Conservation (phyloP, 2,888 invertebrate species). For the Ariolimax columbianus region DNA sequence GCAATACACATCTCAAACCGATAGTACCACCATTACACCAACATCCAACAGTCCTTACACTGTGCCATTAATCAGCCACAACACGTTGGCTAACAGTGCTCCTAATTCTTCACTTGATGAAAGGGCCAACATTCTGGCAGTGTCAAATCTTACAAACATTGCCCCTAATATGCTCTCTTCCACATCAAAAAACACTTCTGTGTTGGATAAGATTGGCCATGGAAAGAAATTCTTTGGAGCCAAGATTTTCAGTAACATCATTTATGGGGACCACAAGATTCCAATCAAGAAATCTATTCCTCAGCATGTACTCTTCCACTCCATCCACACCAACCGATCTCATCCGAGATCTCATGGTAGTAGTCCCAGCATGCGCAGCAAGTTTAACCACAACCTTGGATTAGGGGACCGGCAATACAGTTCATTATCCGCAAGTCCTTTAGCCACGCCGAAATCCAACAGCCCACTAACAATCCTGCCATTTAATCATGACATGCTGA, state of each 20-base stretch:
- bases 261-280: constrained; percentile 1
- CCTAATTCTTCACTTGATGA: neutral
- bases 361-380: neutral
- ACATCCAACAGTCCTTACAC: neutral
- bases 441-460: neutral
- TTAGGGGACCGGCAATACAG: neutral
- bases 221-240: neutral
- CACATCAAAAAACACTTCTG: constrained; percentile 15
- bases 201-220: constrained; percentile 24
- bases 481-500: constrained; percentile 6
- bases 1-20: neutral
- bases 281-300: constrained; percentile 18
- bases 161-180: neutral
- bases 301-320: constrained; percentile 12
- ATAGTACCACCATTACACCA: neutral
- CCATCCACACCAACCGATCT: neutral
- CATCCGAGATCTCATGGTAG: neutral
- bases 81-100: neutral
- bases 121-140: neutral
- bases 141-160: neutral
- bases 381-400: neutral
- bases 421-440: constrained; percentile 13
- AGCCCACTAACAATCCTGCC: constrained; percentile 4
- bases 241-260: neutral
- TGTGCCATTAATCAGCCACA: neutral